Base-by-base conservation (phyloP, 2,888 invertebrate species). In the Spodoptera exigua region DNA sequence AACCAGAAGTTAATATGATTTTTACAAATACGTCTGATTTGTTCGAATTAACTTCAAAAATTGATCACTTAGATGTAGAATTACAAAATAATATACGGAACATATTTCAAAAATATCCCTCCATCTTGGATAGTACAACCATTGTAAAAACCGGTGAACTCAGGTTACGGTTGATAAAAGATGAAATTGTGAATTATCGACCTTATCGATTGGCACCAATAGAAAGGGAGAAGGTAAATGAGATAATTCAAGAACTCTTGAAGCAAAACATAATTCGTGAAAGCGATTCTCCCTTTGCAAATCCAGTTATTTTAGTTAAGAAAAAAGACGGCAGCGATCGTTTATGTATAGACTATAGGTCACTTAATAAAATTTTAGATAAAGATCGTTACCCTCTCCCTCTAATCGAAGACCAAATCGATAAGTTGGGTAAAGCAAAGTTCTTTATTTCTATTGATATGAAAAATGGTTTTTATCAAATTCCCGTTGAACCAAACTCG, bases 381-480 rank as follows among this genome's bases (percentile, higher is more conserved):
- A n/a, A n/a, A n/a, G n/a, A n/a, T n/a, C n/a, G n/a, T n/a, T n/a
- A n/a, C n/a, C n/a, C n/a, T n/a, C n/a, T n/a, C n/a, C n/a, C n/a
- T n/a, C n/a, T n/a, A n/a, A n/a, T n/a, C n/a, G n/a, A n/a, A n/a
- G n/a, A n/a, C n/a, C n/a, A n/a, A n/a, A n/a, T n/a, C n/a, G n/a
- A n/a, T n/a, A n/a, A n/a, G n/a, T n/a, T n/a, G n/a, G n/a, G n/a
- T n/a, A n/a, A n/a, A n/a, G n/a, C n/a, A 32, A 41, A 7, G 41
- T 17, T 21, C 5, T 12, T 16, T 16, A 40, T 14, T 7, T 40
- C 40, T 5, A 40, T 40, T 9, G 40, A 40, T 40, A 40, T 40
- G 40, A 40, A 40, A 40, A 40, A 40, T 40, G 40, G 40, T 11
- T 40, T 40, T 14, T 40, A 40, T 14, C 40, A 40, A 40, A 40